Evolutionary conservation across 2,888 invertebrate genomes (phyloP).

Genomic region (Coelinius sp.): DNA sequence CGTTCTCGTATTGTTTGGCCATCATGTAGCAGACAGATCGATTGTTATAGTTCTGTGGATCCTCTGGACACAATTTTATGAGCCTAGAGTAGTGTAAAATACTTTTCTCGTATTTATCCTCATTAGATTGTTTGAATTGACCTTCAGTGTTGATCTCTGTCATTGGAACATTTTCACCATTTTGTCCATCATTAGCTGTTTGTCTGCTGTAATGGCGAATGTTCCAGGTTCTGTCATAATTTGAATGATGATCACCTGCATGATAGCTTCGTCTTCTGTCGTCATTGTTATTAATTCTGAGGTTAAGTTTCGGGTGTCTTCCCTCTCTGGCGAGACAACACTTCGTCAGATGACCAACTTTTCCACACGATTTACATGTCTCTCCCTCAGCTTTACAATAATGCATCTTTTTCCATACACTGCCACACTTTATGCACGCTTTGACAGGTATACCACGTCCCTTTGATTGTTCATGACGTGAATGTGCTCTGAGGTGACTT

Average conservation of each 20-base stretch:
- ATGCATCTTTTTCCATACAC: not conserved
- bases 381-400: not conserved
- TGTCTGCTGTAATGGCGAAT: not conserved
- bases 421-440: not conserved
- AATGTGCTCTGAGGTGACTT: too few species aligned
- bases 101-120: not conserved
- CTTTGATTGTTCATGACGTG: not conserved
- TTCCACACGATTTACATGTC: not conserved
- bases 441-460: not conserved
- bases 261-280: not conserved
- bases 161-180: not conserved
- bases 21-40: not conserved
- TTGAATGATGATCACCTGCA: not conserved
- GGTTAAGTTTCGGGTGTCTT: not conserved
- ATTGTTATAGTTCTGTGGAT: not conserved
- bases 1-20: not conserved
- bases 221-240: not conserved
- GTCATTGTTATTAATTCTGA: not conserved
- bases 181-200: not conserved
- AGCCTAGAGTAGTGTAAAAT: not conserved
- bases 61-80: not conserved
- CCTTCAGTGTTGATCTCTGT: not conserved
- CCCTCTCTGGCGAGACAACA: not conserved
- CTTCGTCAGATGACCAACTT: not conserved
- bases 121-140: not conserved